Base-by-base conservation (phyloP, 2,888 invertebrate species). In the Miltochrista miniata region DNA sequence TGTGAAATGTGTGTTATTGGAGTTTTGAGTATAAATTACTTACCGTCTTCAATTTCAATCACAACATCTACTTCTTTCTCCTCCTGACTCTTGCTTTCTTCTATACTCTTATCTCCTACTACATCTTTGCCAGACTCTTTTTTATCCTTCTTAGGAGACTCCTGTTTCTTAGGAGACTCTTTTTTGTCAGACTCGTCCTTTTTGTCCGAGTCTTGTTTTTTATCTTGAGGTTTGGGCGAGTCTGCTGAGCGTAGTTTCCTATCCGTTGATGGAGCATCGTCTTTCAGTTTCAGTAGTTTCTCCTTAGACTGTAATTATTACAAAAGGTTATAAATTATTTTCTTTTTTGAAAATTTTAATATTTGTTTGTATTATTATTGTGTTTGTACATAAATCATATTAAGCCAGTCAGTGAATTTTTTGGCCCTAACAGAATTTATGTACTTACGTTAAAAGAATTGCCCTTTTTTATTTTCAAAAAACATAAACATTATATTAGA, bases 231-330 rank as follows among this genome's bases (percentile, higher is more conserved):
- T 58, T 83, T 87, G 0, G 88, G 85, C 0, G 88, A 85, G 54
- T 87, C 84, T 0, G 87, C 66, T 0, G 90, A 90, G 0, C 89
- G 81, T 0, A 90, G 70, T 38, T 83, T 85, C 8, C 89, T 79
- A 44, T 87, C 87, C 0, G 85, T 80, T 0, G 74, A 33, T 0
- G 70, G 56, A 0, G 72, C 49, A 33, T 81, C 85, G 0, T 90
- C 90, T 52, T 84, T 84, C 40, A 87, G 56, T 47, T 88, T 90
- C 10, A 87, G 64, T 0, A 88, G 60, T 68, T 90, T 90, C 30
- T 84, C 86, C 61, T 87, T 90, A 2, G 85, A 80, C 89, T 90
- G 83, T 74, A 86, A 56, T 31, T 29, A 37, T 24, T 38, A 18
- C 18, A 18, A 1, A 43, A 4, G 8, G n/a, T 24, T 24, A 4